Base-by-base conservation (phyloP, 2,113 vertebrate species). In the Etia nguti region DNA sequence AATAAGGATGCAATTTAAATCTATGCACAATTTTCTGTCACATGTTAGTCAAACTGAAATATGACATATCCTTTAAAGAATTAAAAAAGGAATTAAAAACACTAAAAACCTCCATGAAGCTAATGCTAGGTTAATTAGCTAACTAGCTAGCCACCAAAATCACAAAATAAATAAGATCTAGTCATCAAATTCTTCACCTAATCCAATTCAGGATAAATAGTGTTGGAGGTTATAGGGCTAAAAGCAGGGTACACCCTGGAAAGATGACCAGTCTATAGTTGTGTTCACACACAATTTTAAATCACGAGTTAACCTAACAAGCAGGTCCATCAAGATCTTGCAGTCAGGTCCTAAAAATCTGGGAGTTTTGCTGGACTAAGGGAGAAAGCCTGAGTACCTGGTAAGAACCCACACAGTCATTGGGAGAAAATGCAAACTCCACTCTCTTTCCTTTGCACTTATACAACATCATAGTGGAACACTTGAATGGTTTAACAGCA, bases 161-260 rank as follows among this genome's bases (percentile, higher is more conserved):
- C 0, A 0, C 15, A 16, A 70, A 70, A 43, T 18, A 38, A 29
- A 48, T 48, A 29, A 29, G 24, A 75, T 48, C 2, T 41, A 46
- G 15, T 46, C 41, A 73, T 73, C 68, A 16, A 73, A 46, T 73
- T 73, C 15, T 48, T 73, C 13, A 26, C 48, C 68, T 75, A 24
- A 75, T 75, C 68, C 41, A 75, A 29, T 29, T 75, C 1, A 48
- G 41, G 41, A 18, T 73, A 73, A 73, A 13, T 4, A 16, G 38
- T 46, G 65, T 16, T 26, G 65, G 38, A 43, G 8, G 13, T 6
- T 18, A 73, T 29, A 31, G 43, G 70, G 6, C 22, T 26, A 43
- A 29, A 48, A 48, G 24, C 15, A 48, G 70, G 70, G 24, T 50
- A 50, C 10, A 77, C 18, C 16, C 43, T 50, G 24, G 43, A 31